Evolutionary conservation across 2,113 vertebrate genomes (phyloP), one percentile per base, ranked within the genome.

Genomic region (Myanophis thanlyinensis): DNA sequence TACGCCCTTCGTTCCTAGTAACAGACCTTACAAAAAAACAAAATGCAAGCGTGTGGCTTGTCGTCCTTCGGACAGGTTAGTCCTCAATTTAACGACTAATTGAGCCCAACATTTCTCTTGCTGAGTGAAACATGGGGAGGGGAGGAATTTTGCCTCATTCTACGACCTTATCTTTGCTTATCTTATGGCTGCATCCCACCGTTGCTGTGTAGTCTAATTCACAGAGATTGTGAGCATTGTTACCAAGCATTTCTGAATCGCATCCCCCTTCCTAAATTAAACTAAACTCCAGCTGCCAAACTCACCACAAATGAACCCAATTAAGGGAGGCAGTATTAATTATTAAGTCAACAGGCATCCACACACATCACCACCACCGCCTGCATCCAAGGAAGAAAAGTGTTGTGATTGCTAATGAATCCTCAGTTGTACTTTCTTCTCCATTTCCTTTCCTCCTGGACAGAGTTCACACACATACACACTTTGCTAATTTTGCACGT

Each of bases 21-120:
- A 53, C 5, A 4, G 52, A 20, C 20, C 20, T 53, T 53, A 53
- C 52, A 53, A 53, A 53, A 53, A 53, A 53, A 5, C 5, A 96
- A 93, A 86, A 95, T 22, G 52, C 18, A 89, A 93, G 88, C 47
- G 7, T 73, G 54, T 89, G 94, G 92, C 87, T 52, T 51, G 90
- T 93, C 51, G 92, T 93, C 73, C 88, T 94, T 90, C 40, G 92
- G 89, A 96, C 52, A 20, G 52, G 52, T 5, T 5, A 20, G 52
- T 53, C 52, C 52, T 22, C 52, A 5, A 53, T 13, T 51, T 51
- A 51, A 51, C 49, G 48, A 1, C 48, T 10, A 49, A 49, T 1
- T 0, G 48, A 49, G 48, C 48, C 48, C 48, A 49, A 11, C 9
- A 49, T 49, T 49, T 49, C 48, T 49, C 9, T 49, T 49, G 9